Percentiles rank a stretch among this genome's conserved stretches.
Conservation (phyloP, 2,888 invertebrate species). For the Euphydryas editha region DNA sequence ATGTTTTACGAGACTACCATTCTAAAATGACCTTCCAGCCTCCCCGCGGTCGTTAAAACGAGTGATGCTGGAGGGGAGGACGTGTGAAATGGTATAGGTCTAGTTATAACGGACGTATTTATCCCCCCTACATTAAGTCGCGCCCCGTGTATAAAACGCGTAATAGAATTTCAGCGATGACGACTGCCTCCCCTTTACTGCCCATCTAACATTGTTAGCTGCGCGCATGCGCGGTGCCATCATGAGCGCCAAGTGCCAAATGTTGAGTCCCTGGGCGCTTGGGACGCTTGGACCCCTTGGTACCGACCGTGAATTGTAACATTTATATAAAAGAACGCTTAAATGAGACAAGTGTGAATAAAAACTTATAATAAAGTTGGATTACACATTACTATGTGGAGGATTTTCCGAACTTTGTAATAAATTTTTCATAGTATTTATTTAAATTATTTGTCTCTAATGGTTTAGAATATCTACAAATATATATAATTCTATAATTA, state of each 20-base stretch:
- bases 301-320: constrained; percentile 22
- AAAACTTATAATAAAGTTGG: too few species aligned
- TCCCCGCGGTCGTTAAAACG: constrained; percentile 39
- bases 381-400: too few species aligned
- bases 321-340: neutral
- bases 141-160: constrained; percentile 77
- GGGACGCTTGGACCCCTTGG: constrained; percentile 36
- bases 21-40: constrained; percentile 41
- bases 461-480: too few species aligned
- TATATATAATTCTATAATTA: too few species aligned
- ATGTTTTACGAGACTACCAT: constrained; percentile 64
- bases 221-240: constrained; percentile 71
- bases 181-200: constrained; percentile 60
- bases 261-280: constrained; percentile 39
- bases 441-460: neutral
- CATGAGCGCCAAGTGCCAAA: constrained; percentile 49
- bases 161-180: constrained; percentile 80
- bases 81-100: constrained; percentile 61
- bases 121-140: constrained; percentile 70
- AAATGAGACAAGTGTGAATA: too few species aligned
- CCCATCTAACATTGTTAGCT: constrained; percentile 76
- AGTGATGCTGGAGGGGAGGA: constrained; percentile 49
- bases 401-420: too few species aligned
- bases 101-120: constrained; percentile 71
- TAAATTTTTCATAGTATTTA: too few species aligned